phyloP scores from a whole-genome alignment of 2,888 invertebrate species.

The Eutolmus rufibarbis region DNA sequence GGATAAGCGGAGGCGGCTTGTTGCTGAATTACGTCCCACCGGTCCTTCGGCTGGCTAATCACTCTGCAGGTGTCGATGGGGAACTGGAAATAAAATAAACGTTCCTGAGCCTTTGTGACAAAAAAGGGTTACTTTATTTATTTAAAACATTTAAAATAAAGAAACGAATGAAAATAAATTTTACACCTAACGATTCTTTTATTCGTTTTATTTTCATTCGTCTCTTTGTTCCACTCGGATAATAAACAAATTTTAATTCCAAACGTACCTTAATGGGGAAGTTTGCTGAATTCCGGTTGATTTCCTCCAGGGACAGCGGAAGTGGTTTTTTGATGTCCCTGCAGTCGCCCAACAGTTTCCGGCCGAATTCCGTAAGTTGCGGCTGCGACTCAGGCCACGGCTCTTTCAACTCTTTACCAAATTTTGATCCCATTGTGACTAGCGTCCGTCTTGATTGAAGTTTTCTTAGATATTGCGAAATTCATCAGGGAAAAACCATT shows the following conservation, averaged over 20 bases:
- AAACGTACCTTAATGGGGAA: constrained; percentile 44
- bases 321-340: constrained; percentile 50
- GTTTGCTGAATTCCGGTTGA: constrained; percentile 39
- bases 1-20: constrained; percentile 70
- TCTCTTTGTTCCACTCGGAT: too few relatives aligned
- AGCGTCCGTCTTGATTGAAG: background rate
- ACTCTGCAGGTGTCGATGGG: constrained; percentile 58
- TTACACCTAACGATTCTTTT: too few relatives aligned
- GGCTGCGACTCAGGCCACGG: constrained; percentile 51
- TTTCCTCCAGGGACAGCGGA: background rate
- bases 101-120: constrained; percentile 65
- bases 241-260: background rate
- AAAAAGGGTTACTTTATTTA: constrained; percentile 54
- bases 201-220: too few relatives aligned
- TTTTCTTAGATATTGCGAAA: background rate
- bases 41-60: constrained; percentile 53
- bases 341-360: constrained; percentile 52
- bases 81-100: constrained; percentile 52
- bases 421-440: constrained; percentile 48
- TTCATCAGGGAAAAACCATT: background rate
- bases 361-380: constrained; percentile 51
- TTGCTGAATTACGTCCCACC: constrained; percentile 52
- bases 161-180: too few relatives aligned
- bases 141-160: background rate
- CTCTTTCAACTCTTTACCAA: constrained; percentile 55